Evolutionary conservation across 2,113 vertebrate species (phyloP).

Genomic region (Dasyornis broadbenti): DNA sequence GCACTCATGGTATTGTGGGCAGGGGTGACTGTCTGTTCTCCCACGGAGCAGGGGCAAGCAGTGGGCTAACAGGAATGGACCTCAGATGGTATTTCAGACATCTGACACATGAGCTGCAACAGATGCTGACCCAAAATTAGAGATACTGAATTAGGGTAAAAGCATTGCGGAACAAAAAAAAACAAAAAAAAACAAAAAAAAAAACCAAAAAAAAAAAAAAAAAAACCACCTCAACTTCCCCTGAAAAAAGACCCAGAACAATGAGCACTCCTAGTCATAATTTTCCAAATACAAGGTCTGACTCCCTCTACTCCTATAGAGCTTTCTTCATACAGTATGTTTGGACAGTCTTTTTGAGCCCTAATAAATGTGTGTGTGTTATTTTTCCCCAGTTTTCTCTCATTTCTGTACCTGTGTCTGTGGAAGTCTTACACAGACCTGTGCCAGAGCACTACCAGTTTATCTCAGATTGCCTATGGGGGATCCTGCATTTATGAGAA

Average conservation of each 20-base stretch:
- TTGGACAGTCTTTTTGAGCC: background rate
- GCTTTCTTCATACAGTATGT: background rate
- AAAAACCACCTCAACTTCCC: background rate
- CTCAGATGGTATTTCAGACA: background rate
- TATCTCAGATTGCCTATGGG: background rate
- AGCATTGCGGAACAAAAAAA: background rate
- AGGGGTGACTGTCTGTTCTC: background rate
- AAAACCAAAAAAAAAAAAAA: background rate
- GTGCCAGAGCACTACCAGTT: background rate
- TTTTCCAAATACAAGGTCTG: background rate
- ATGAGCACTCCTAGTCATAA: background rate
- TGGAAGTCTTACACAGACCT: background rate
- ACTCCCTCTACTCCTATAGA: background rate
- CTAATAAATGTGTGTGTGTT: background rate
- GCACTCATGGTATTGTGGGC: background rate
- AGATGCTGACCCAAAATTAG: background rate
- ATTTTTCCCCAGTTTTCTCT: background rate
- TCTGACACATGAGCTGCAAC: background rate
- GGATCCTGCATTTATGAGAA: background rate
- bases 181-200: background rate
- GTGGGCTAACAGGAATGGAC: background rate
- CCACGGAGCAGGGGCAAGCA: background rate
- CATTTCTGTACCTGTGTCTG: rapidly evolving
- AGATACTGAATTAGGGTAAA: background rate
- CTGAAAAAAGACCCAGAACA: background rate